phyloP scores from a whole-genome alignment of 37 sponge, comb jelly and placozoan species.

The Corticium candelabrum region DNA sequence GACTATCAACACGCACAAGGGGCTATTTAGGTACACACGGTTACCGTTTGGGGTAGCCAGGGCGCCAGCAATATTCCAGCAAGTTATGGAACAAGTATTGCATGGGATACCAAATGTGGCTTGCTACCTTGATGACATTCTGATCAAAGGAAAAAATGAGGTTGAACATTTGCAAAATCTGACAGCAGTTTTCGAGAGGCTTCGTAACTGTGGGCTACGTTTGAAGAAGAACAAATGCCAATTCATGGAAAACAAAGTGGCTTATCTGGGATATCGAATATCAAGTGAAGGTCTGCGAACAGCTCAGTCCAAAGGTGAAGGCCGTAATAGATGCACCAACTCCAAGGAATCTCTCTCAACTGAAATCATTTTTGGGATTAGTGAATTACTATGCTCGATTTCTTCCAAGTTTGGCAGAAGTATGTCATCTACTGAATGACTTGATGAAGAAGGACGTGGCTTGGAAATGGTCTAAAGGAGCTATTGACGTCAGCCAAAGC shows the following conservation, averaged over 20 bases:
- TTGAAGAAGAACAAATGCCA: slow-evolving; percentile 33
- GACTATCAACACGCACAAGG: slow-evolving; percentile 48
- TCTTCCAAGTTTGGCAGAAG: no score
- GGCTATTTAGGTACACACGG: slow-evolving; percentile 39
- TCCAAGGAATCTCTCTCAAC: no score
- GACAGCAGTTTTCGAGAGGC: slow-evolving; percentile 2
- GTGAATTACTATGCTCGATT: no score
- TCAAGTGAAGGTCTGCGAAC: no score
- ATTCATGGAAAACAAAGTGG: slow-evolving; percentile 23
- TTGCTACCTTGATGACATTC: slow-evolving; percentile 46
- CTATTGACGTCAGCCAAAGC: no score
- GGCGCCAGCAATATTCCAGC: slow-evolving; percentile 51
- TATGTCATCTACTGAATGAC: no score
- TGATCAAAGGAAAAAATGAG: slow-evolving; percentile 20
- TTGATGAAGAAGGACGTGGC: no score
- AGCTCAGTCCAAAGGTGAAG: no score
- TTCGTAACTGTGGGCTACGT: slow-evolving; percentile 23
- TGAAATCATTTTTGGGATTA: no score
- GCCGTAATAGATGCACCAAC: no score
- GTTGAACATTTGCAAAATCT: slow-evolving; percentile 12
- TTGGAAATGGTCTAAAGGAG: no score
- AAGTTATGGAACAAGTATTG: slow-evolving; percentile 41
- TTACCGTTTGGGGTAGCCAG: slow-evolving; percentile 53
- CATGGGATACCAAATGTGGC: slow-evolving; percentile 23
- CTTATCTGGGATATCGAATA: slow-evolving; percentile 56